These are phyloP conservation scores for Luidia sarsii DNA, from an alignment of 53 echinoderm and acorn worm genomes.

Conservation along the genomic window DNA sequence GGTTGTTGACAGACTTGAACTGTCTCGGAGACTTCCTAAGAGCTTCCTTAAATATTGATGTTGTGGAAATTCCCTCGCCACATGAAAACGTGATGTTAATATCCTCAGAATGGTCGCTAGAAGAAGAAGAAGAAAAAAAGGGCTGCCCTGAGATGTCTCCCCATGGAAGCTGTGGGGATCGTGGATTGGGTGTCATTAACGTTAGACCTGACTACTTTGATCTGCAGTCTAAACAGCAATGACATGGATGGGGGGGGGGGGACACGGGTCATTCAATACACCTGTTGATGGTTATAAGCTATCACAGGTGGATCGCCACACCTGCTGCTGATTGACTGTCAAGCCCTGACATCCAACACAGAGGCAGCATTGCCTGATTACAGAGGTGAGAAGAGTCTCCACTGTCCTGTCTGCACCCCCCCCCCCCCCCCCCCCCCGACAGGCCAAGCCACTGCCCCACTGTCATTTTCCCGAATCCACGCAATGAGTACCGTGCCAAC, in stretches of 20 bases:
- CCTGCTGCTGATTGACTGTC: slow-evolving; percentile 10
- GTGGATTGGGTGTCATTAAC: slow-evolving; percentile 9
- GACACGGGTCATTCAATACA: slow-evolving; percentile 11
- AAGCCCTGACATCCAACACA: background rate
- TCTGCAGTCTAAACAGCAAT: slow-evolving; percentile 49
- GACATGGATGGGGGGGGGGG: slow-evolving; percentile 18
- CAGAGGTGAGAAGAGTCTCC: background rate
- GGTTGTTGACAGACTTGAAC: no score
- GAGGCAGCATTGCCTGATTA: background rate
- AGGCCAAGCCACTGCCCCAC: no score
- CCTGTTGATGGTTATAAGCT: slow-evolving; percentile 34
- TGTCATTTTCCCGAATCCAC: no score
- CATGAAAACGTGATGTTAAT: no score
- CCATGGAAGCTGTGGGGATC: background rate
- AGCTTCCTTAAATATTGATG: no score
- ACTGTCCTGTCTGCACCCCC: background rate
- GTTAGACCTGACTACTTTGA: slow-evolving; percentile 16
- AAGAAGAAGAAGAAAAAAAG: no score
- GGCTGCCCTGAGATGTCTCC: slow-evolving; percentile 14
- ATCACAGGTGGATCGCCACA: slow-evolving; percentile 30
- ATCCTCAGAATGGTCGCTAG: no score
- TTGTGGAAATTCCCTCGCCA: no score
- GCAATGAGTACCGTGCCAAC: no score
- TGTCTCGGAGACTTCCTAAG: no score
- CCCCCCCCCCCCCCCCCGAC: background rate